phyloP scores from a whole-genome alignment of 1,140 invertebrate species.

The Leptonema lineaticorne region DNA sequence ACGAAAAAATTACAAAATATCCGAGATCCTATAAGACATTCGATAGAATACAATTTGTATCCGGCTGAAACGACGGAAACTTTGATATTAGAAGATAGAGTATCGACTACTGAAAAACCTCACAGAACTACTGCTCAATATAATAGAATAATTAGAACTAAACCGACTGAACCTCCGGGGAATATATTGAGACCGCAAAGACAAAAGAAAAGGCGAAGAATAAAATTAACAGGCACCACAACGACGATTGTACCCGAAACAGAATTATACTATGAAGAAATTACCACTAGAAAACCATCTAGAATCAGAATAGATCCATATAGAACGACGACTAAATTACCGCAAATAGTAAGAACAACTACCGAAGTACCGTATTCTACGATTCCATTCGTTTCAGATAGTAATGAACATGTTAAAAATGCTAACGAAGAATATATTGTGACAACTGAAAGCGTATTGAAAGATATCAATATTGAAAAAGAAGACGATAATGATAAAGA shows the following conservation, averaged over 20 bases:
- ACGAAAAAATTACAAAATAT: neutral
- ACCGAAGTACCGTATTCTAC: neutral
- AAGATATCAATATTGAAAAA: neutral
- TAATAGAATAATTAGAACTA: neutral
- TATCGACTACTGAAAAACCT: neutral
- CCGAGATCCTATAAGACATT: neutral
- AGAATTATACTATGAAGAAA: neutral
- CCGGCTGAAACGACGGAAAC: neutral
- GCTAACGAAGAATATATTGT: neutral
- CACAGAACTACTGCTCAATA: neutral
- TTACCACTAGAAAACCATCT: neutral
- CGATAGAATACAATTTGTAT: neutral
- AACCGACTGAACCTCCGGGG: neutral
- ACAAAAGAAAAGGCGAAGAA: conserved; percentile 16
- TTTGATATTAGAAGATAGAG: neutral
- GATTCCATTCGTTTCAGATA: neutral
- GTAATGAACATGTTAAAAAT: neutral
- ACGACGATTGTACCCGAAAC: neutral
- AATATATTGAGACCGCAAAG: neutral
- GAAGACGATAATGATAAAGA: conserved; percentile 4
- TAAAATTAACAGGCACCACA: conserved; percentile 9
- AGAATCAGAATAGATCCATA: neutral
- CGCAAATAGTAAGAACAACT: neutral
- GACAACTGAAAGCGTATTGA: neutral
- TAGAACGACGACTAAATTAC: neutral